Evolutionary conservation across 2,797 vertebrate genomes (phyloP).

Genomic region (Catostomus latipinnis): DNA sequence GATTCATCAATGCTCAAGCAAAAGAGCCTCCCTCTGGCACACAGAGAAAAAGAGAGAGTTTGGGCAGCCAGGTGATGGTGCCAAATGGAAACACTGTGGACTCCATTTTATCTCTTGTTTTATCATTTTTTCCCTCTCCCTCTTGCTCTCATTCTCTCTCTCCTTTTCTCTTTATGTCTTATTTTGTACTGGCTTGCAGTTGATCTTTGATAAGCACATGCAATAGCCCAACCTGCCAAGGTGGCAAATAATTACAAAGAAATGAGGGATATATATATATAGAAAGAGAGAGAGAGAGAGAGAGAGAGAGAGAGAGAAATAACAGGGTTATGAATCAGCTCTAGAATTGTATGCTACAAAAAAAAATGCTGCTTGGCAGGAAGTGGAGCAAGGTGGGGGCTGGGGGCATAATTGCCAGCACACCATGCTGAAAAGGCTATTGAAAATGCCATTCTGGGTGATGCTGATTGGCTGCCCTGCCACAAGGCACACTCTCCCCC

Average conservation of each 20-base stretch:
- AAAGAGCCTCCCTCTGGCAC: conserved; percentile 47
- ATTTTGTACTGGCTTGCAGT: conserved; percentile 18
- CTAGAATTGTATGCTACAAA: conserved; percentile 54
- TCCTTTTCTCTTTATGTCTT: conserved; percentile 23
- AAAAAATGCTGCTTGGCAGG: conserved; percentile 69
- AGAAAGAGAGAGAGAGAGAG: too few species aligned
- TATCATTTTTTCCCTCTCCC: conserved; percentile 19
- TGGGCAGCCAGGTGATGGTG: conserved; percentile 10
- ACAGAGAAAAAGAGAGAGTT: neutral
- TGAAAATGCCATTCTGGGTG: conserved; percentile 76
- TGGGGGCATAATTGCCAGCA: conserved; percentile 76
- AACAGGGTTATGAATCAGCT: conserved; percentile 58
- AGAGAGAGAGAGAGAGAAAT: conserved; percentile 9
- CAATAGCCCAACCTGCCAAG: conserved; percentile 70
- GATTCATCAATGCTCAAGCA: conserved; percentile 53
- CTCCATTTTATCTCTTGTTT: conserved; percentile 14
- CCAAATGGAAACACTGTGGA: conserved; percentile 50
- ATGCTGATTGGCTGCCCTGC: conserved; percentile 73
- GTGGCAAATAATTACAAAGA: conserved; percentile 70
- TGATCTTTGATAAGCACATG: conserved; percentile 58
- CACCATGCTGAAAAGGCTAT: conserved; percentile 78
- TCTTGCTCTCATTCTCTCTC: neutral
- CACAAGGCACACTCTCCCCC: conserved; percentile 66
- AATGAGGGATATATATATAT: neutral
- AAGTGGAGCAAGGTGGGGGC: conserved; percentile 65